Evolutionary conservation across 2,888 invertebrate species (phyloP), one percentile per base, ranked within the genome.

Genomic region (Scaptodrosophila latifasciaeformis): DNA sequence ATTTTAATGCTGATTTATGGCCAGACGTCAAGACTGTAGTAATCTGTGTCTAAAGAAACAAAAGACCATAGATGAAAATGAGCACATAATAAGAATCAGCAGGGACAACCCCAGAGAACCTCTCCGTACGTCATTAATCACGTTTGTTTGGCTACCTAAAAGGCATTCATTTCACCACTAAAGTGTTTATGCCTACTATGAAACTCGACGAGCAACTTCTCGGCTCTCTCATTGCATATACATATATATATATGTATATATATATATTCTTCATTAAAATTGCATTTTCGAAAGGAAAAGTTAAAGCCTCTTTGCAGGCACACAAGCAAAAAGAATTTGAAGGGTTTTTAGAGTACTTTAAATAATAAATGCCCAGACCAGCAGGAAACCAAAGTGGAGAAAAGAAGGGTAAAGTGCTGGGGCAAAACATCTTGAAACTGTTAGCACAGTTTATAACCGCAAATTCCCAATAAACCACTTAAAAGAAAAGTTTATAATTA

Each of bases 401-500:
- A 48, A 59, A 55, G 35, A 45, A 49, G 15, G 15, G 12, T 34
- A 68, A 66, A 54, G 49, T 53, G 60, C n/a, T n/a, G n/a, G n/a
- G n/a, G 59, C n/a, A n/a, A 74, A 74, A 65, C 71, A 72, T 71
- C 72, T 71, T 72, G 65, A 59, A 72, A 68, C 65, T 72, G 69
- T 52, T 54, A 56, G 54, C 56, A 59, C 63, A 63, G 70, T 74
- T 74, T 69, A 74, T 58, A 70, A 74, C 67, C 70, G 49, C 76
- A 76, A 70, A n/a, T 61, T 70, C 78, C 65, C 78, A 70, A 75
- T 76, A 76, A 77, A 71, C 78, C 76, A 77, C 74, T 77, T 77
- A 72, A 69, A 75, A n/a, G n/a, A n/a, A 63, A 77, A 77, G 70
- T 77, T 77, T 78, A 76, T 77, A 77, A 77, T 77, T 77, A 77